Conservation (phyloP, 2,113 vertebrate species). For the Barnardius zonarius region DNA sequence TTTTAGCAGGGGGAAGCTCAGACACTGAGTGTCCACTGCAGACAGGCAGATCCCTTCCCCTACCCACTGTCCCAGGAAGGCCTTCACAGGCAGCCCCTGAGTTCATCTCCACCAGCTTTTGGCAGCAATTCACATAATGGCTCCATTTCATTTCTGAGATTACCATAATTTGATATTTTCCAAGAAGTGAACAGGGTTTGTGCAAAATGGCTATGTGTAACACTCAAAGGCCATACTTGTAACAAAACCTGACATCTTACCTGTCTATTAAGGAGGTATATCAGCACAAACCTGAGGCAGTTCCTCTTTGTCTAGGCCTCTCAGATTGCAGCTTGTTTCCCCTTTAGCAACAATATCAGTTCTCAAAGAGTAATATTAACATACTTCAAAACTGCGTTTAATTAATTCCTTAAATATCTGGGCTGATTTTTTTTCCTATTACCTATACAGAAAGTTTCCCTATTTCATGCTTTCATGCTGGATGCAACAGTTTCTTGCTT, state of each 20-base stretch:
- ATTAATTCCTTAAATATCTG: neutral
- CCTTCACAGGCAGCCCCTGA: neutral
- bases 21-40: fast-evolving
- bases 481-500: neutral
- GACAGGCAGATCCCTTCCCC: neutral
- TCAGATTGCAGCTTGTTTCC: neutral
- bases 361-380: neutral
- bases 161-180: neutral
- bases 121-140: neutral
- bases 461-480: neutral
- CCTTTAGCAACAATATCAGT: neutral
- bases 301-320: neutral
- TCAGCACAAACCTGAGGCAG: neutral
- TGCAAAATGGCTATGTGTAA: neutral
- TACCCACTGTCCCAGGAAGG: fast-evolving
- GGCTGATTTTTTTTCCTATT: neutral
- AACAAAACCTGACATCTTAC: neutral
- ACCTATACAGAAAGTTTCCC: neutral
- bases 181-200: neutral
- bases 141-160: neutral
- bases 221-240: neutral
- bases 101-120: neutral
- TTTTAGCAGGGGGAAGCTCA: neutral
- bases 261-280: neutral
- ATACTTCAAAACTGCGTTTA: neutral